Conservation (phyloP, 2,888 invertebrate species). For the Amorpha juglandis region DNA sequence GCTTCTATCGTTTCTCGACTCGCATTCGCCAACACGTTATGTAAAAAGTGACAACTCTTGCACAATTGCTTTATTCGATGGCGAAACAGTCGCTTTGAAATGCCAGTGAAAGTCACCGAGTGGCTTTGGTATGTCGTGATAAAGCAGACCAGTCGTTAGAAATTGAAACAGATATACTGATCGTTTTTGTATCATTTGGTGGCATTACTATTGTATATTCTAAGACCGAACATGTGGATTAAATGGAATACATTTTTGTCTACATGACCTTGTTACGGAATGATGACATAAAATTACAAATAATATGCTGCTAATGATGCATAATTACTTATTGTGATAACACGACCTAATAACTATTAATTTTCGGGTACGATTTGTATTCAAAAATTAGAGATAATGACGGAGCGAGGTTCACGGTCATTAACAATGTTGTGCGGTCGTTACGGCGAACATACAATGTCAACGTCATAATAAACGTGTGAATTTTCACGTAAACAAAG, state of each 20-base stretch:
- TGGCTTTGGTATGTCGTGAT: slow-evolving; percentile 74
- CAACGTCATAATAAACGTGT: slow-evolving; percentile 28
- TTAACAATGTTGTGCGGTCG: slow-evolving; percentile 46
- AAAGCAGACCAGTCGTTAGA: slow-evolving; percentile 39
- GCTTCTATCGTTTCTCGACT: slow-evolving; percentile 44
- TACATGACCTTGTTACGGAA: background rate
- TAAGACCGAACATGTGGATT: background rate
- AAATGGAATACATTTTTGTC: background rate
- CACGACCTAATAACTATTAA: background rate
- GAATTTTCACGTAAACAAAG: slow-evolving; percentile 18
- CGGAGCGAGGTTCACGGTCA: slow-evolving; percentile 53
- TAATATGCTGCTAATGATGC: background rate
- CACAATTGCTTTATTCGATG: slow-evolving; percentile 81
- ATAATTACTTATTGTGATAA: background rate
- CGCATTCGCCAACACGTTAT: slow-evolving; percentile 60
- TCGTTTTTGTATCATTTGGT: background rate
- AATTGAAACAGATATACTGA: slow-evolving; percentile 15
- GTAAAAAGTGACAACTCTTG: slow-evolving; percentile 81
- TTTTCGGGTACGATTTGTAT: slow-evolving; percentile 4
- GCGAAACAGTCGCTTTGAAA: slow-evolving; percentile 79
- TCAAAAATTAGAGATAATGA: slow-evolving; percentile 40
- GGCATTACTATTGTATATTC: background rate
- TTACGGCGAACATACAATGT: slow-evolving; percentile 40
- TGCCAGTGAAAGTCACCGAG: slow-evolving; percentile 80
- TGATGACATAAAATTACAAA: background rate